Base-by-base conservation (phyloP, 2,113 vertebrate species). In the Sigmodon hispidus region DNA sequence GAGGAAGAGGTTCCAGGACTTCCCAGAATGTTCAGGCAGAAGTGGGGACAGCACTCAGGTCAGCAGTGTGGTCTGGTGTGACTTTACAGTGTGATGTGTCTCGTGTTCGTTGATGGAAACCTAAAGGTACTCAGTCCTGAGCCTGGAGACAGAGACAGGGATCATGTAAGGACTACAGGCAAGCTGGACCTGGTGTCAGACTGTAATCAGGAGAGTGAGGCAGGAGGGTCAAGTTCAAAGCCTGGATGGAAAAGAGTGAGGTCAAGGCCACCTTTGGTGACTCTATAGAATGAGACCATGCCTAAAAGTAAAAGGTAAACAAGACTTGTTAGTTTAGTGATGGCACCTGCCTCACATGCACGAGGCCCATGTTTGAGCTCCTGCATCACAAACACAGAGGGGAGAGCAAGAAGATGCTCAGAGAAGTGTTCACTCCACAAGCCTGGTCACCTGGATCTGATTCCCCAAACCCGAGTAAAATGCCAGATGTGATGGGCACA, bases 61-160 rank as follows among this genome's bases (percentile, higher is more conserved):
- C 90, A 70, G 26, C 5, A 15, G 8, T 12, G n/a, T 2, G 19
- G 12, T 85, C 19, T 63, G n/a, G 43, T 24, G 40, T 63, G 29
- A 75, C 36, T 7, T 4, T 17, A 4, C 1, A 0, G 63, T 69
- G 16, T 61, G n/a, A 15, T 21, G 0, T 45, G 6, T 31, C 8
- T 1, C 19, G 40, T 15, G 17, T 22, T 40, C 19, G 12, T 63
- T 55, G n/a, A n/a, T 5, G 50, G 86, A 87, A 73, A 90, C 24
- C 13, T 1, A 16, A 76, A 16, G 0, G 8, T 22, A 17, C 65
- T 72, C 65, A 8, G 63, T 55, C 29, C 69, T 3, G 24, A 10
- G 43, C 61, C 72, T 29, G 15, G 73, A 76, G 50, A 31, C 11
- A 40, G 13, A 7, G 34, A 22, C 6, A 31, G 11, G 73, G 22